These are phyloP conservation scores for Thecocarcelia acutangulata DNA, from an alignment of 2,888 invertebrate genomes.

Conservation along the genomic window DNA sequence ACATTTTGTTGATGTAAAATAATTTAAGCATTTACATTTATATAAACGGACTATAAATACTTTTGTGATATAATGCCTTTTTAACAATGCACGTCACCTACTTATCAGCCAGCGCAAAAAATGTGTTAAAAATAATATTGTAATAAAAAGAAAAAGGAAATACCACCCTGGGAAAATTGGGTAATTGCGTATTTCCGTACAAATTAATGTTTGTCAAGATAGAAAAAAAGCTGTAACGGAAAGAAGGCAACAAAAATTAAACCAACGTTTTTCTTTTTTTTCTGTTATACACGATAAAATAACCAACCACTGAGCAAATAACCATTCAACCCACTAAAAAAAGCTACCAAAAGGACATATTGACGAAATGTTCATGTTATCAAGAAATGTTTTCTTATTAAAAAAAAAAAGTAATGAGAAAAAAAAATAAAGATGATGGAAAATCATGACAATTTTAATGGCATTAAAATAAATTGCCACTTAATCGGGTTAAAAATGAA, in stretches of 20 bases:
- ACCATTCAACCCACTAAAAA: conserved; percentile 41
- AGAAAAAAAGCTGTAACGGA: conserved; percentile 27
- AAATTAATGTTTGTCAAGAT: conserved; percentile 69
- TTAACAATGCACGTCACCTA: conserved; percentile 44
- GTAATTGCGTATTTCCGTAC: conserved; percentile 68
- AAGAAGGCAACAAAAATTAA: conserved; percentile 20
- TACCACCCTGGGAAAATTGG: conserved; percentile 58
- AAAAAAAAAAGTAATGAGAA: conserved; percentile 10
- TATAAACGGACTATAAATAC: conserved; percentile 62
- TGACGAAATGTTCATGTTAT: conserved; percentile 66
- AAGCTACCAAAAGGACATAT: conserved; percentile 61
- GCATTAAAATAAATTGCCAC: conserved; percentile 69
- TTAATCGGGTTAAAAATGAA: conserved; percentile 66
- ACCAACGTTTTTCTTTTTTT: neutral
- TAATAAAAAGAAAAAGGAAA: conserved; percentile 23
- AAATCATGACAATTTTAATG: conserved; percentile 69
- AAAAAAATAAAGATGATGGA: conserved; percentile 60
- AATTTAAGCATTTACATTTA: conserved; percentile 59
- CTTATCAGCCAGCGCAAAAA: conserved; percentile 44
- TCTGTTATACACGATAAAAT: conserved; percentile 2
- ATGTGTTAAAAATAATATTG: neutral
- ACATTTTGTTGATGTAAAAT: conserved; percentile 37
- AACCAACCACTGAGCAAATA: conserved; percentile 10
- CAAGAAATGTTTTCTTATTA: conserved; percentile 37
- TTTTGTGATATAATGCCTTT: conserved; percentile 53